Base-by-base conservation (phyloP, 2,113 vertebrate species). In the Toxotes jaculatrix region DNA sequence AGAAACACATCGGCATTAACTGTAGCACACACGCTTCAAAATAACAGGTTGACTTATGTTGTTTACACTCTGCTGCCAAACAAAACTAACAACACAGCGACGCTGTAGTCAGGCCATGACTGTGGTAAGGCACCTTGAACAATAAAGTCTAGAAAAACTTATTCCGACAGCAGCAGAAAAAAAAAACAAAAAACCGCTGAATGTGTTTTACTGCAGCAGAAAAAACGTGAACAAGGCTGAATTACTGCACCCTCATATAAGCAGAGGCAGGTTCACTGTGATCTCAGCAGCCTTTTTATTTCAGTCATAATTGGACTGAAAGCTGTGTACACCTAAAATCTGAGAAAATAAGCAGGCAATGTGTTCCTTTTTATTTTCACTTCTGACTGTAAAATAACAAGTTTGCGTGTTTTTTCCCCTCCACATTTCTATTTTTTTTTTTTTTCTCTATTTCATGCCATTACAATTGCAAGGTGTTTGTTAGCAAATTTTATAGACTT, bases 51-150 rank as follows among this genome's bases (percentile, higher is more conserved):
- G 51, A 40, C 32, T 27, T 27, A 27, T 27, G 27, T 27, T 45
- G 38, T 79, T 74, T 56, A 31, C 61, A 21, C 16, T 62, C 34
- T 3, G 53, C 47, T 43, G 70, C 53, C 60, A 53, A 59, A 51
- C 45, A 19, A 17, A 69, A 53, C 45, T 38, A 40, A 17, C 57
- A 13, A 34, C 53, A 38, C 23, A 49, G 7, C 11, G 4, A 11
- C 9, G 43, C 62, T 60, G 40, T 11, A 59, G 49, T 60, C 16
- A 2, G 47, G 68, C 38, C 61, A 5, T 21, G 16, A 47, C 21
- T 34, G 36, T 10, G 27, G 12, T 21, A 49, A 82, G 77, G 71
- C 74, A 79, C 84, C 84, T 83, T 83, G 47, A 81, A 85, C 57
- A 47, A 49, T 36, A 73, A 75, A 78, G 75, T 32, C 4, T 9